A percentile compares a stretch with the other conserved stretches of the same genome.
Conservation (phyloP, 2,888 invertebrate genomes). For the Yponomeuta malinellus region DNA sequence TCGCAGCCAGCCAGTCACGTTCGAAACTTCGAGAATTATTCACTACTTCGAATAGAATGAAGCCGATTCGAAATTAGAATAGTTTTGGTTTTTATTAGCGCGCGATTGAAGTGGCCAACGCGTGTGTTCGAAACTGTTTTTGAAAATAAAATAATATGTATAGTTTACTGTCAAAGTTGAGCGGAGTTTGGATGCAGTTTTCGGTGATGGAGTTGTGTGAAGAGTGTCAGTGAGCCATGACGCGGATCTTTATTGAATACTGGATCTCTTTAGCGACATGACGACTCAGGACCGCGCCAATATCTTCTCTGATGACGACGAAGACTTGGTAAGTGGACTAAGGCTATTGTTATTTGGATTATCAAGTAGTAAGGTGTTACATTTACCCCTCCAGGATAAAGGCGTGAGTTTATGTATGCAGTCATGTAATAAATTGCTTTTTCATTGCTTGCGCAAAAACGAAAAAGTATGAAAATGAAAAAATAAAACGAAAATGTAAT, state of each 20-base stretch:
- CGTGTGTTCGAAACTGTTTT: background rate
- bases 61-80: background rate
- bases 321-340: constrained; percentile 57
- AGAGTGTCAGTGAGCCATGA: constrained; percentile 59
- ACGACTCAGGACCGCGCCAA: constrained; percentile 62
- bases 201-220: constrained; percentile 43
- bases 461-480: too few relatives aligned
- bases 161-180: background rate
- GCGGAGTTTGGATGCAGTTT: constrained; percentile 59
- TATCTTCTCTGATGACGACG: constrained; percentile 65
- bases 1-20: constrained; percentile 48
- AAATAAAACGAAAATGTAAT: too few relatives aligned
- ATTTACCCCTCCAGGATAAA: too few relatives aligned
- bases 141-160: background rate
- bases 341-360: background rate
- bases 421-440: too few relatives aligned
- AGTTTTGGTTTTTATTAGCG: background rate
- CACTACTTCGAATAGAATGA: background rate
- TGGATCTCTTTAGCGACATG: constrained; percentile 51
- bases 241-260: constrained; percentile 37
- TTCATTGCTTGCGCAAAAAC: too few relatives aligned
- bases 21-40: background rate
- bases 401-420: too few relatives aligned
- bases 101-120: background rate
- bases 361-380: background rate